Evolutionary conservation across 2,113 vertebrate genomes (phyloP).

Genomic region (Oncorhynchus mykiss): DNA sequence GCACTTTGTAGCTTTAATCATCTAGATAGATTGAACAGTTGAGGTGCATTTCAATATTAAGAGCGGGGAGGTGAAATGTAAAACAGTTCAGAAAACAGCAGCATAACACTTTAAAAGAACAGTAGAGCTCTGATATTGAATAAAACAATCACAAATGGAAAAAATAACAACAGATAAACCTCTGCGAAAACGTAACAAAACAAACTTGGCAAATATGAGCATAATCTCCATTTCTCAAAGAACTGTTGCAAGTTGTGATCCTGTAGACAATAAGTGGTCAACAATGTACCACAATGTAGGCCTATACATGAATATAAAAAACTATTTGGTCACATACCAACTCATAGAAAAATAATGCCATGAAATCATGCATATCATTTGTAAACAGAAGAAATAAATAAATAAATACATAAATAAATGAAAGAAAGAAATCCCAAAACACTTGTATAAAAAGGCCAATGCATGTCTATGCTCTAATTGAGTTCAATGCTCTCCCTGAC

Average conservation of each 20-base stretch:
- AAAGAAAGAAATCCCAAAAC: slow-evolving; percentile 56
- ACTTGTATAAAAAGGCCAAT: slow-evolving; percentile 71
- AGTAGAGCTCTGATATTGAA: slow-evolving; percentile 67
- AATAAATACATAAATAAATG: slow-evolving; percentile 65
- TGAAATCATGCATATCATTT: slow-evolving; percentile 74
- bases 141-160: slow-evolving; percentile 53
- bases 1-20: not conserved
- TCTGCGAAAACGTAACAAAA: slow-evolving; percentile 58
- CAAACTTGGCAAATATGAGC: slow-evolving; percentile 60
- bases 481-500: slow-evolving; percentile 88
- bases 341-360: slow-evolving; percentile 77
- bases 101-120: slow-evolving; percentile 33
- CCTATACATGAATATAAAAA: slow-evolving; percentile 68
- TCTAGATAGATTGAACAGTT: not conserved
- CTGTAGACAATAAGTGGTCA: slow-evolving; percentile 66
- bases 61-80: slow-evolving; percentile 9
- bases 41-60: not conserved
- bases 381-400: slow-evolving; percentile 68
- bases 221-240: slow-evolving; percentile 54
- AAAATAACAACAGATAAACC: slow-evolving; percentile 34
- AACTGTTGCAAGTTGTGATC: slow-evolving; percentile 65
- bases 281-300: slow-evolving; percentile 59
- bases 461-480: slow-evolving; percentile 72
- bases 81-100: slow-evolving; percentile 35
- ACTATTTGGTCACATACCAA: slow-evolving; percentile 76